A percentile compares a stretch with the other conserved stretches of the same genome.
Evolutionary conservation across 2,113 vertebrate species (phyloP).

Genomic region (Eulacestoma nigropectus): DNA sequence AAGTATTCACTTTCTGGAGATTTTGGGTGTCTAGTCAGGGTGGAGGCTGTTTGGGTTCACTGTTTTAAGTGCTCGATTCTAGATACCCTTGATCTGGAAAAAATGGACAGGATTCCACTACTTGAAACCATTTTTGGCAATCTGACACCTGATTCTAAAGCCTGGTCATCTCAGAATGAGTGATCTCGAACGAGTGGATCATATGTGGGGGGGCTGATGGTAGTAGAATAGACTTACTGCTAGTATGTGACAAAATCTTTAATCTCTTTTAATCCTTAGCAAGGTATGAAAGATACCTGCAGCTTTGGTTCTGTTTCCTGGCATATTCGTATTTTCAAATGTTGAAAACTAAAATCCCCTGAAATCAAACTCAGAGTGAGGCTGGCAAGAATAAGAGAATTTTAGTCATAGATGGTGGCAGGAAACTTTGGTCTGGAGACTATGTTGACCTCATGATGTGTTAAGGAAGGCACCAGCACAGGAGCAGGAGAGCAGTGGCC

Average conservation of each 20-base stretch:
- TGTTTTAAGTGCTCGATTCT: background rate
- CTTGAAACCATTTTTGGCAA: background rate
- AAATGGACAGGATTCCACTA: background rate
- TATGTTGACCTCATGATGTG: background rate
- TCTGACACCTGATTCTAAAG: background rate
- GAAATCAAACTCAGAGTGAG: background rate
- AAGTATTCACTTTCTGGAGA: background rate
- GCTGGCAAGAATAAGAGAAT: background rate
- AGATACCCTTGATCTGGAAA: background rate
- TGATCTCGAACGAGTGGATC: background rate
- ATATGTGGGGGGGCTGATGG: background rate
- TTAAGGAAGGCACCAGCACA: background rate
- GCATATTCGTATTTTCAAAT: background rate
- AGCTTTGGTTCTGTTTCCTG: background rate
- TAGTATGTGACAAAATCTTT: background rate
- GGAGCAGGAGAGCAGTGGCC: background rate
- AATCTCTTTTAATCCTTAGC: background rate
- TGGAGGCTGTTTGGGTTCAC: fast-evolving
- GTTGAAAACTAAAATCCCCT: background rate
- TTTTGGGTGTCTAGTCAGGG: fast-evolving
- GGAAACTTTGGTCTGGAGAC: background rate
- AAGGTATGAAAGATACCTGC: background rate
- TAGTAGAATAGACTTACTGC: background rate
- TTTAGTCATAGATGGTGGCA: background rate
- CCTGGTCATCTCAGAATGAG: background rate